Conservation (phyloP, 2,888 invertebrate species). For the Eupithecia abbreviata region DNA sequence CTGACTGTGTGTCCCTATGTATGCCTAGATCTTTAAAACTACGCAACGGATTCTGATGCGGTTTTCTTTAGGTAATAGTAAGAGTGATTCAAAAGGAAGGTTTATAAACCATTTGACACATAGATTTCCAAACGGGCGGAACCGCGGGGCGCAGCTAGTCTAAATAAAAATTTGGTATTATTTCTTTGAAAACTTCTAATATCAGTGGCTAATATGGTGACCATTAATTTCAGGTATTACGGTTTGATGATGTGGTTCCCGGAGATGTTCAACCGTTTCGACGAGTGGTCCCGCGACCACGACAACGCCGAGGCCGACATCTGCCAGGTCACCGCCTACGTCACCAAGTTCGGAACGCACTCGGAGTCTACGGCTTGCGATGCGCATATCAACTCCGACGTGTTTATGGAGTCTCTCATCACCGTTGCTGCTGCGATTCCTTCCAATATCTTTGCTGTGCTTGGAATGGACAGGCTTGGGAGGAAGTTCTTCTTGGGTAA, state of each 20-base stretch:
- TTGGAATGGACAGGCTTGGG: conserved; percentile 93
- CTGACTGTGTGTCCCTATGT: too few species aligned
- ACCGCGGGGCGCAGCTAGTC: too few species aligned
- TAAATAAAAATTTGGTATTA: neutral
- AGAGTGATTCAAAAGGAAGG: too few species aligned
- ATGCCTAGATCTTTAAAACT: too few species aligned
- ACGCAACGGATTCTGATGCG: too few species aligned
- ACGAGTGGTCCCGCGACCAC: conserved; percentile 89
- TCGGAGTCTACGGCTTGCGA: conserved; percentile 83
- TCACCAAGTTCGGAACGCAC: conserved; percentile 87
- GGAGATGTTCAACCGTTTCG: conserved; percentile 95
- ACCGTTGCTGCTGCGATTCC: conserved; percentile 94
- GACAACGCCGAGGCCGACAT: conserved; percentile 87
- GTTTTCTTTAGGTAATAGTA: too few species aligned
- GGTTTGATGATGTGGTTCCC: conserved; percentile 99
- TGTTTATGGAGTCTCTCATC: conserved; percentile 93
- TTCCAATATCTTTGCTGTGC: conserved; percentile 91
- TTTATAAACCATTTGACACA: too few species aligned
- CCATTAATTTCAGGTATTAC: conserved; percentile 87
- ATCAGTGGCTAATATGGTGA: too few species aligned
- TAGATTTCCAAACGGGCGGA: too few species aligned
- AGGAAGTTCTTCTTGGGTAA: conserved; percentile 92
- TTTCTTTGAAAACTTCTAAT: neutral
- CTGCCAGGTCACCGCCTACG: conserved; percentile 90
- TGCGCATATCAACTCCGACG: conserved; percentile 89